These are phyloP conservation scores for Varanus salvator DNA, from an alignment of 2,113 vertebrate species.

Conservation along the genomic window DNA sequence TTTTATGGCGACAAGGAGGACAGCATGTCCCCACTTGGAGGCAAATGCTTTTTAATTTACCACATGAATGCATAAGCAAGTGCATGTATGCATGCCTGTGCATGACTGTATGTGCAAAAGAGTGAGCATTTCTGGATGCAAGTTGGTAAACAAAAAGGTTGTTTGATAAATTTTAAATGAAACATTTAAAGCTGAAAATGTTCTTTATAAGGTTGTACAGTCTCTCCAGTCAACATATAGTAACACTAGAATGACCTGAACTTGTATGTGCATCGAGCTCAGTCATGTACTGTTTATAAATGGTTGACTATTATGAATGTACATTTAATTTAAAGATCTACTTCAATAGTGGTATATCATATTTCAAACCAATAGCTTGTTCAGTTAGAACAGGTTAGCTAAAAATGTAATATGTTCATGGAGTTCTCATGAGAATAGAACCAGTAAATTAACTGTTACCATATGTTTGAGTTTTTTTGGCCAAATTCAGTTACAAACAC, in stretches of 20 bases:
- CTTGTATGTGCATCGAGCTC: conserved; percentile 24
- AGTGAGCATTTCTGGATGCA: no score
- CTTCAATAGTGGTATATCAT: conserved; percentile 53
- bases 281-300: conserved; percentile 7
- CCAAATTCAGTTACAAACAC: conserved; percentile 66
- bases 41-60: background rate
- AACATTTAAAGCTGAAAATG: conserved; percentile 29
- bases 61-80: background rate
- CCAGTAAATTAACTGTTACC: conserved; percentile 74
- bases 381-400: conserved; percentile 71
- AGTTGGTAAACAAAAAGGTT: background rate
- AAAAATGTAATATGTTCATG: conserved; percentile 71
- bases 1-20: background rate
- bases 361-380: conserved; percentile 68
- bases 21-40: background rate
- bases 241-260: background rate
- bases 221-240: background rate
- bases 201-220: background rate
- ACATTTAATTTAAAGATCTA: conserved; percentile 39
- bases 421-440: conserved; percentile 65
- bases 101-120: background rate
- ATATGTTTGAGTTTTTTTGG: conserved; percentile 72
- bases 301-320: conserved; percentile 45
- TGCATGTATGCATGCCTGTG: background rate
- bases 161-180: background rate